Evolutionary conservation across 2,888 invertebrate genomes (phyloP), one percentile per base, ranked within the genome.

Genomic region (Eudemis profundana): DNA sequence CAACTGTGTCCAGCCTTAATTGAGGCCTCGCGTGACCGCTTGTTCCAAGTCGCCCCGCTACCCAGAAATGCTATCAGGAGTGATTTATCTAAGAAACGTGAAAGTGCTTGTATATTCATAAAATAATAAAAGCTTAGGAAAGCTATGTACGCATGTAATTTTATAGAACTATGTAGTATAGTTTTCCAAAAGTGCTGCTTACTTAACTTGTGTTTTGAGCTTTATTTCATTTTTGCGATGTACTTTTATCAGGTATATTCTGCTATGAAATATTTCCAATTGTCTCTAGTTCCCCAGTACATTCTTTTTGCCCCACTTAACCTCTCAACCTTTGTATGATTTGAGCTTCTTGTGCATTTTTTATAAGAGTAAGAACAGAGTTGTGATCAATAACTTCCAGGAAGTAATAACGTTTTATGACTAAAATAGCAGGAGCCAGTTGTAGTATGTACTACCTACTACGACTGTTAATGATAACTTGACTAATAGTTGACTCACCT

Each of bases 31-130:
- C 63, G 63, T 64, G 63, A 42, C 63, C 23, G 15, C 47, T 21
- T 12, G 50, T 23, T 50, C 29, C 40, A 44, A 38, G 46, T 60
- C 15, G 47, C 12, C 4, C 14, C 17, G 19, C 54, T 40, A 49
- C 40, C 21, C 21, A 46, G 23, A 36, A 53, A 42, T 33, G 15
- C 42, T 61, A 61, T 61, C 61, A 10, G 49, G 27, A 29, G 33
- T 21, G 19, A 33, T 61, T 50, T 60, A 61, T 61, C 61, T 51
- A 51, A 33, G 21, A 42, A 61, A 42, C 50, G 51, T 42, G 21
- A 44, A 23, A 40, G 42, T 50, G 40, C 19, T 49, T 21, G 51
- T 21, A 14, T 3, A 27, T 17, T 60, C 40, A n/a, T 40, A 29
- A 50, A 49, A 40, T 14, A 29, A 29, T 54, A 56, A 44, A 49